Conservation (phyloP, 2,113 vertebrate genomes). For the Ptilorrhoa leucosticta region DNA sequence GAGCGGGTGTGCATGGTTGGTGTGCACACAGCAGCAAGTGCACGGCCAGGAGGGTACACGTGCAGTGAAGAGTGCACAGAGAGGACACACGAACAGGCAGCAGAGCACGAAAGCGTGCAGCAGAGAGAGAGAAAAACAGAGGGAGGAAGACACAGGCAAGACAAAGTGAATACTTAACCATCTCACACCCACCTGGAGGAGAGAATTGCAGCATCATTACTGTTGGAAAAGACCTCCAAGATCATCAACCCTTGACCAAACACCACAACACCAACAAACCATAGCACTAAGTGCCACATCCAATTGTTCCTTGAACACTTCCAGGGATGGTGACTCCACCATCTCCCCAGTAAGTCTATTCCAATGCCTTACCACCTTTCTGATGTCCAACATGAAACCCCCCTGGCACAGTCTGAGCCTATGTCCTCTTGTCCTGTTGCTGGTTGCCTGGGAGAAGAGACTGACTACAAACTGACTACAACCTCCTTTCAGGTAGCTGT, state of each 20-base stretch:
- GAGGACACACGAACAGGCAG: neutral
- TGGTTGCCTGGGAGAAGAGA: neutral
- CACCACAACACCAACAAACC: neutral
- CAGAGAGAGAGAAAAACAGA: neutral
- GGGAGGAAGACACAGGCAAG: neutral
- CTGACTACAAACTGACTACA: neutral
- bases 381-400: neutral
- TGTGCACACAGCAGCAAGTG: too few relatives aligned
- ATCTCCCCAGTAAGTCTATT: neutral
- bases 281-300: neutral
- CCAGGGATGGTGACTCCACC: neutral
- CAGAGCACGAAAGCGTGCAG: rapidly evolving
- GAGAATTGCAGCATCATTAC: neutral
- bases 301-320: neutral
- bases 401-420: neutral
- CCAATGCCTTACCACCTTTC: neutral
- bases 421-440: neutral
- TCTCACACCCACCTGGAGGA: neutral
- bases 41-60: rapidly evolving
- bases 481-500: neutral
- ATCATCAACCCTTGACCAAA: neutral
- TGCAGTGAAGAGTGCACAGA: neutral
- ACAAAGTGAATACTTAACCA: neutral
- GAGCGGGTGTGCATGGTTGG: rapidly evolving
- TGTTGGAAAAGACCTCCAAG: neutral